Conservation (phyloP, 2,113 vertebrate genomes). For the Lutjanus erythropterus region DNA sequence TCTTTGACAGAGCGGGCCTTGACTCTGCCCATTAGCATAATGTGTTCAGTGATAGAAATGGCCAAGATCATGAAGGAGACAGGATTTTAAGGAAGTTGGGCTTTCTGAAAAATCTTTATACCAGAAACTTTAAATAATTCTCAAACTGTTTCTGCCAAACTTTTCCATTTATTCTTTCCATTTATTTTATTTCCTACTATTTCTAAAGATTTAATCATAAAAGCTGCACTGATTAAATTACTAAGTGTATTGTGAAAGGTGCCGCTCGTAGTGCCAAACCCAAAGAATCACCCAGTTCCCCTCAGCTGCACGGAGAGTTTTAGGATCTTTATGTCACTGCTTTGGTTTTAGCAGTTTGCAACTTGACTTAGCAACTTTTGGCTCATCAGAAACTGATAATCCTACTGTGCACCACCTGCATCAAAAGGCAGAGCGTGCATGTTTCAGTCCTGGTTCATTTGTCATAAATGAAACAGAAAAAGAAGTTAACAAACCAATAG, state of each 20-base stretch:
- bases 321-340: background rate
- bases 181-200: background rate
- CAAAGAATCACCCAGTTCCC: too few relatives aligned
- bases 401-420: background rate
- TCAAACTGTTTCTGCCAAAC: background rate
- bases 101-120: constrained; percentile 11
- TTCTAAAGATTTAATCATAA: background rate
- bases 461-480: too few relatives aligned
- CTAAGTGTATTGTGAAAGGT: background rate
- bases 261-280: background rate
- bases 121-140: constrained; percentile 4
- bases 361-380: background rate
- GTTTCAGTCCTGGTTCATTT: background rate
- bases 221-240: background rate
- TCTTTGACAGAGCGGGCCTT: constrained; percentile 56
- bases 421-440: background rate
- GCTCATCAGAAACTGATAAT: background rate
- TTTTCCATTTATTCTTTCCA: background rate
- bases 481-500: too few relatives aligned
- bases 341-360: background rate
- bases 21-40: constrained; percentile 69
- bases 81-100: constrained; percentile 22
- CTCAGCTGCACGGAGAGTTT: background rate
- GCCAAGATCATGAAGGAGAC: constrained; percentile 34
- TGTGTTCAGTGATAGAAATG: constrained; percentile 62